A percentile compares a stretch with the other conserved stretches of the same genome.
phyloP scores from a whole-genome alignment of 2,888 invertebrate genomes.

The Epiblema foenella region DNA sequence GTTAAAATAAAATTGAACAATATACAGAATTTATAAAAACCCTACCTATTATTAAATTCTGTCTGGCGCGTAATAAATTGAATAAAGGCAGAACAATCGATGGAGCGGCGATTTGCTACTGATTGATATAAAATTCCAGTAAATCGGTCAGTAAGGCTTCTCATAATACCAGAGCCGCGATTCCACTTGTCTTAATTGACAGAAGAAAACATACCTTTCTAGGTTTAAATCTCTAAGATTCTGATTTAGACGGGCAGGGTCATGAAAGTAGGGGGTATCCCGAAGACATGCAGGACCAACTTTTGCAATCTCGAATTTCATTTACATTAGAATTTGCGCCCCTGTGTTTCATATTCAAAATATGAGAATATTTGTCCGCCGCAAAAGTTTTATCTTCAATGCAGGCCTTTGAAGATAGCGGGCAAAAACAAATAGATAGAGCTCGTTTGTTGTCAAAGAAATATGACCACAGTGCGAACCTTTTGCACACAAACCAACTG shows the following conservation, averaged over 20 bases:
- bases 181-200: background rate
- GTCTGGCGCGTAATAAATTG: background rate
- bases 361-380: slow-evolving; percentile 10
- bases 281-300: background rate
- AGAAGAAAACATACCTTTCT: background rate
- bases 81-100: background rate
- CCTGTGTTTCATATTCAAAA: slow-evolving; percentile 1
- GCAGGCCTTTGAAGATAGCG: slow-evolving; percentile 55
- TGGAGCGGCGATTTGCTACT: background rate
- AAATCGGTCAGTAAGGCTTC: background rate
- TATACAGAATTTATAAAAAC: background rate
- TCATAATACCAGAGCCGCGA: background rate
- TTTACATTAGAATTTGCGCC: background rate
- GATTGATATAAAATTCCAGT: background rate
- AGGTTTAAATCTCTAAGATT: background rate
- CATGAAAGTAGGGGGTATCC: background rate
- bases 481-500: slow-evolving; percentile 2
- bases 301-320: too few relatives aligned
- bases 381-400: slow-evolving; percentile 54
- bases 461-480: slow-evolving; percentile 19
- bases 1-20: background rate
- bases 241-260: background rate
- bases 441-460: slow-evolving; percentile 50
- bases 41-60: background rate
- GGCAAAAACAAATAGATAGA: slow-evolving; percentile 50